Percentiles rank a stretch among this genome's conserved stretches.
These are phyloP conservation scores for Entelurus aequoreus DNA, from an alignment of 2,113 vertebrate species.

Conservation along the genomic window DNA sequence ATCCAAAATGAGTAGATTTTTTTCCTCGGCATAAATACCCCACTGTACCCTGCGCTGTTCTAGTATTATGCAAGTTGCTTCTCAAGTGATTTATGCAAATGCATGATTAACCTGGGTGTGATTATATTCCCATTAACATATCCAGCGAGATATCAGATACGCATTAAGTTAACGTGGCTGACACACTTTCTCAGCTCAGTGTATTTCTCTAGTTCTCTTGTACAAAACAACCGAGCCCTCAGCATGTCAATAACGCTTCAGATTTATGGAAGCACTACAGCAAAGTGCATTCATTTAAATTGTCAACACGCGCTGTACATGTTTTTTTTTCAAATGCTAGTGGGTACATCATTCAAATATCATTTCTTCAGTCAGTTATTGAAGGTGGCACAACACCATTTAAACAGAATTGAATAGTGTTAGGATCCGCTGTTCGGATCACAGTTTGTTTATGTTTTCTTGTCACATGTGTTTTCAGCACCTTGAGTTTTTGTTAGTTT, in stretches of 20 bases:
- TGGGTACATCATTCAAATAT: background rate
- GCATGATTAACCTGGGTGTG: slow-evolving; percentile 9
- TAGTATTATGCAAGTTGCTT: too few species aligned
- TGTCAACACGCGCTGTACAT: slow-evolving; percentile 1
- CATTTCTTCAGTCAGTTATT: background rate
- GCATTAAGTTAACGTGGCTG: background rate
- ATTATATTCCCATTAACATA: background rate
- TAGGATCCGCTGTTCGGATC: too few species aligned
- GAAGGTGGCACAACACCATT: background rate
- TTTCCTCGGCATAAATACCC: background rate
- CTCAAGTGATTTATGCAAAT: background rate
- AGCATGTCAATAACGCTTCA: slow-evolving; percentile 11
- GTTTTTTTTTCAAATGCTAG: background rate
- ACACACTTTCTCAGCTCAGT: background rate
- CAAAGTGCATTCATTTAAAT: slow-evolving; percentile 2
- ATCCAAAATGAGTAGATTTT: background rate
- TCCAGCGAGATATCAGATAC: background rate
- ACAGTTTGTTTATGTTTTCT: too few species aligned
- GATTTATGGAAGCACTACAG: slow-evolving; percentile 8
- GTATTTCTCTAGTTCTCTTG: too few species aligned
- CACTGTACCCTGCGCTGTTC: background rate
- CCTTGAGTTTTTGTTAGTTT: too few species aligned
- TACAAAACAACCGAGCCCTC: too few species aligned
- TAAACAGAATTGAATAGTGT: too few species aligned
- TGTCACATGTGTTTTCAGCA: too few species aligned